Conservation (phyloP, 2,797 vertebrate genomes). For the Myotis pilosus region DNA sequence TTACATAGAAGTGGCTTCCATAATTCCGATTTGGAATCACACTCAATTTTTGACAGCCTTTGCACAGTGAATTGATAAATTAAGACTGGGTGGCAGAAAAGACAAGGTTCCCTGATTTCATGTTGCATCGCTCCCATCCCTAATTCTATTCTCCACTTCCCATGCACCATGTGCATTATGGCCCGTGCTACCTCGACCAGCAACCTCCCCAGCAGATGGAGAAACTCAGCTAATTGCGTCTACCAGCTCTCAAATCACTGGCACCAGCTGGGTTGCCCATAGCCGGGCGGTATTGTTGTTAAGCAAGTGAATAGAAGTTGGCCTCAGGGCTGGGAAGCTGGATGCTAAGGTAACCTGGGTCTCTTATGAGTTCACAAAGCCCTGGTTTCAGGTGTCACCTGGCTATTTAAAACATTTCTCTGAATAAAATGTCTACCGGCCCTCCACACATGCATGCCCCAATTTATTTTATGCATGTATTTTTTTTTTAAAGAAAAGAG, state of each 20-base stretch:
- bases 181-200: background rate
- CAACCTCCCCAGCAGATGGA: constrained; percentile 53
- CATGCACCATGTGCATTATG: background rate
- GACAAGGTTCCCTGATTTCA: background rate
- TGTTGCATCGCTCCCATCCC: background rate
- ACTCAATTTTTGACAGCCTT: background rate
- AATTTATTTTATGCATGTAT: constrained; percentile 74
- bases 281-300: too few relatives aligned
- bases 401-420: constrained; percentile 64
- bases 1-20: background rate
- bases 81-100: background rate
- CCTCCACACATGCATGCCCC: constrained; percentile 26
- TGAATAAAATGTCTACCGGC: constrained; percentile 65
- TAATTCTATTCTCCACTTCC: background rate
- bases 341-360: constrained; percentile 57
- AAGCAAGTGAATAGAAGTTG: background rate
- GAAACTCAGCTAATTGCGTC: constrained; percentile 75
- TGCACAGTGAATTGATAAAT: background rate
- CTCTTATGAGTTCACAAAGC: constrained; percentile 61
- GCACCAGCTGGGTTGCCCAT: constrained; percentile 74
- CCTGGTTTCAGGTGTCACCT: constrained; percentile 76
- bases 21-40: background rate
- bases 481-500: constrained; percentile 66
- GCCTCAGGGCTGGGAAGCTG: constrained; percentile 65
- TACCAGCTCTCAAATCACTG: constrained; percentile 64